phyloP scores from a whole-genome alignment of 1,140 invertebrate genomes.

The Notospermus geniculatus region DNA sequence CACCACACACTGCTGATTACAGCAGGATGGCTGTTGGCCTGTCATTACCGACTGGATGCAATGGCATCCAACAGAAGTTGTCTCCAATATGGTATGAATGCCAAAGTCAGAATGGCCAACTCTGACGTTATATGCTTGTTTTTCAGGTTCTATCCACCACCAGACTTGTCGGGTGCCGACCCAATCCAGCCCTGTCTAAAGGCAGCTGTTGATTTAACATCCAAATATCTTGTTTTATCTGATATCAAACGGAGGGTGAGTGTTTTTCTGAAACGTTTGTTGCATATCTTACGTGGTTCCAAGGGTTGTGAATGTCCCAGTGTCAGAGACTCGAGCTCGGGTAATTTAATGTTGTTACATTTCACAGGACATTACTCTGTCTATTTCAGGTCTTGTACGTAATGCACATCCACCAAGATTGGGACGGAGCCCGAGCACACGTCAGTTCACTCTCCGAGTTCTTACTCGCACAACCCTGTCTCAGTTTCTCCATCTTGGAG shows the following conservation, averaged over 20 bases:
- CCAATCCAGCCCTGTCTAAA: constrained; percentile 62
- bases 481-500: constrained; percentile 82
- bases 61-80: too few relatives aligned
- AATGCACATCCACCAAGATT: constrained; percentile 68
- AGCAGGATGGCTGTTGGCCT: too few relatives aligned
- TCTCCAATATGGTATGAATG: too few relatives aligned
- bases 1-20: too few relatives aligned
- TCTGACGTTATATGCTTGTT: too few relatives aligned
- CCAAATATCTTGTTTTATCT: constrained; percentile 78
- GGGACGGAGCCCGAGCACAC: constrained; percentile 59
- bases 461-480: constrained; percentile 74
- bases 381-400: constrained; percentile 69
- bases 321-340: background rate
- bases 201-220: constrained; percentile 76
- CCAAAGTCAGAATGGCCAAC: too few relatives aligned
- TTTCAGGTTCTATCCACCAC: constrained; percentile 40
- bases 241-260: constrained; percentile 69
- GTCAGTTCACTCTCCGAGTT: constrained; percentile 77
- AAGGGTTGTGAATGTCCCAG: too few relatives aligned
- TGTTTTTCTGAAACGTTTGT: too few relatives aligned
- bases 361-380: background rate
- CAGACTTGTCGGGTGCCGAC: constrained; percentile 28
- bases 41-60: too few relatives aligned
- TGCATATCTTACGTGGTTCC: too few relatives aligned
- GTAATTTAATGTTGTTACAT: background rate